Conservation (phyloP, 92 coral and sea anemone species). For the Epizoanthus rinbou region DNA sequence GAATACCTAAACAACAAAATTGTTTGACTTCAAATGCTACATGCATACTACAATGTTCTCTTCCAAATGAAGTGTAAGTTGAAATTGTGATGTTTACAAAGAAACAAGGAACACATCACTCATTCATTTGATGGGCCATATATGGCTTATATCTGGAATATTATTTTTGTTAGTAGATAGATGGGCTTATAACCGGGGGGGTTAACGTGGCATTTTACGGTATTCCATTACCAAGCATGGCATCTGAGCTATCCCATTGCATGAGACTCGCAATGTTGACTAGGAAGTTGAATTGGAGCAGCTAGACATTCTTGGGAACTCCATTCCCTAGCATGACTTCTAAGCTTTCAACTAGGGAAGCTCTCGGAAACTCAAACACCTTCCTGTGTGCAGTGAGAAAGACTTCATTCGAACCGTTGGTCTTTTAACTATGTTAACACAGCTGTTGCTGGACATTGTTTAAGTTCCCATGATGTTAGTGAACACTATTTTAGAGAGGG, state of each 20-base stretch:
- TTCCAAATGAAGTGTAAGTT: too few species aligned
- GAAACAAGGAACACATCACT: too few species aligned
- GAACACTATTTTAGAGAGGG: neutral
- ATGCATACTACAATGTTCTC: too few species aligned
- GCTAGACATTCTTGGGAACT: neutral
- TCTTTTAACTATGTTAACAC: too few species aligned
- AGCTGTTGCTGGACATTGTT: neutral
- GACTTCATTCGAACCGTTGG: neutral
- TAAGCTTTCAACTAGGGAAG: neutral
- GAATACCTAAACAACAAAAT: too few species aligned
- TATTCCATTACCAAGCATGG: neutral
- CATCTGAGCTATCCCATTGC: neutral
- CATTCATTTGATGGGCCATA: too few species aligned
- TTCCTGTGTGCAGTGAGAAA: neutral
- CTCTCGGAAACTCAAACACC: neutral
- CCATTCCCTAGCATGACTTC: neutral
- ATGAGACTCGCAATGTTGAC: neutral
- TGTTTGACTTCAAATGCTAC: too few species aligned
- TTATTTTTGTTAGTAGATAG: too few species aligned
- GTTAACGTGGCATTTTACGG: too few species aligned
- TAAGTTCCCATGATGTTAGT: neutral
- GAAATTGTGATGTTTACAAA: too few species aligned
- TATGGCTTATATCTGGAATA: too few species aligned
- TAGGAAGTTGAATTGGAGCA: neutral
- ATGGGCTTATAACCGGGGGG: too few species aligned